Evolutionary conservation across 2,797 vertebrate genomes (phyloP).

Genomic region (Eupleurogrammus muticus): DNA sequence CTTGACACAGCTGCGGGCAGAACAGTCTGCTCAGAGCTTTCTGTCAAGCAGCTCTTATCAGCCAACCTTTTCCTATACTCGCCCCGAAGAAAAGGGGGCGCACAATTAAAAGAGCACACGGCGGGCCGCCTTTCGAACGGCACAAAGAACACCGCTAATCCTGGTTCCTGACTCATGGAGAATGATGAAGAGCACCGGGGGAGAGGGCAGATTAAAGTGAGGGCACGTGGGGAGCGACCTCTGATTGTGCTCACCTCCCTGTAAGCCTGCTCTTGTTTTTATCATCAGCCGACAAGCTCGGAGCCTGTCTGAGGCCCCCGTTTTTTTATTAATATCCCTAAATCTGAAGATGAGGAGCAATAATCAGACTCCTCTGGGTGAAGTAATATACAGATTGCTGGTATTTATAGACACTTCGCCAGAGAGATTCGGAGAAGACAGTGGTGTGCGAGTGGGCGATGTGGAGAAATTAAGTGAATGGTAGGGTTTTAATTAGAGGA

Average conservation of each 20-base stretch:
- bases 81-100: slow-evolving; percentile 28
- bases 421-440: slow-evolving; percentile 43
- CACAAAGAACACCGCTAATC: slow-evolving; percentile 74
- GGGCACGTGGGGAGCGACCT: slow-evolving; percentile 47
- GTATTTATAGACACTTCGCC: slow-evolving; percentile 47
- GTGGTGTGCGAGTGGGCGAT: slow-evolving; percentile 29
- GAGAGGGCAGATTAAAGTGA: slow-evolving; percentile 68
- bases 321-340: slow-evolving; percentile 40
- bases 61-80: slow-evolving; percentile 31
- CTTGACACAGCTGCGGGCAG: slow-evolving; percentile 14
- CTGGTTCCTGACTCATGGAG: slow-evolving; percentile 60
- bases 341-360: slow-evolving; percentile 43
- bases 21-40: slow-evolving; percentile 39
- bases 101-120: slow-evolving; percentile 67
- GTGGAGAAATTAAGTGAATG: slow-evolving; percentile 42
- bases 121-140: slow-evolving; percentile 63
- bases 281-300: slow-evolving; percentile 48
- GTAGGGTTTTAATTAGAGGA: slow-evolving; percentile 44
- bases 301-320: slow-evolving; percentile 26
- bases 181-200: slow-evolving; percentile 35
- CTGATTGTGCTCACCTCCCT: slow-evolving; percentile 68
- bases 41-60: slow-evolving; percentile 48
- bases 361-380: slow-evolving; percentile 35
- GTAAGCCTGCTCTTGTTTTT: slow-evolving; percentile 52
- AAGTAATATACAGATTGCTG: slow-evolving; percentile 46